Base-by-base conservation (phyloP, 2,113 vertebrate species). In the Camelus bactrianus region DNA sequence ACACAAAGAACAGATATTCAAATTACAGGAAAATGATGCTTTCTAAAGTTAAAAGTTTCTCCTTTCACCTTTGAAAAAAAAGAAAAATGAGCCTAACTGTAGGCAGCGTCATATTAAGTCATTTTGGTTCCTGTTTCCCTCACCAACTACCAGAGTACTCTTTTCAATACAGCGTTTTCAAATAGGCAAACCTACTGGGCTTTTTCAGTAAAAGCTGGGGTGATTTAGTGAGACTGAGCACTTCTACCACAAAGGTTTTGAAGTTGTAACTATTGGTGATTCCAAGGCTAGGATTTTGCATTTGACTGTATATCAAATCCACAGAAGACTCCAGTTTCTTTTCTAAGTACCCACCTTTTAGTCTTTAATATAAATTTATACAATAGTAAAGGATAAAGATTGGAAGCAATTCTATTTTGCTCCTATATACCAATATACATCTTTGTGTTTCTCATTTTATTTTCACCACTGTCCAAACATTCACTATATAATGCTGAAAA, bases 21-120 rank as follows among this genome's bases (percentile, higher is more conserved):
- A 91, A 89, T 93, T 86, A 89, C 0, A 82, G 20, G 30, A 76
- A 52, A 69, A 58, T 75, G 9, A 62, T 81, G 67, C 50, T 87
- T 92, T 97, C 92, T 80, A 84, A 73, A 87, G 46, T 84, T 87
- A 90, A 92, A 87, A 64, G 32, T 67, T 80, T 89, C 17, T 62
- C 38, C 67, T 96, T 95, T 92, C n/a, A 84, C n/a, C n/a, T 94
- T 81, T 50, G 52, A 69, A 12, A 81, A 93, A 89, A 93, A 89
- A 82, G 46, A 82, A 95, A 95, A 87, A 30, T 56, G 10, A 38
- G 42, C 46, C 50, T 88, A 92, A 84, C 32, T 87, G 52, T 96
- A 95, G 67, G 65, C 20, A 92, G 24, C 26, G 35, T 19, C 79
- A 5, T 96, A 92, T 92, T 93, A 87, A 94, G 30, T 73, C 79